A percentile compares a stretch with the other conserved stretches of the same genome.
These are phyloP conservation scores for Ancistrus triradiatus DNA, from an alignment of 2,113 vertebrate genomes.

Conservation along the genomic window DNA sequence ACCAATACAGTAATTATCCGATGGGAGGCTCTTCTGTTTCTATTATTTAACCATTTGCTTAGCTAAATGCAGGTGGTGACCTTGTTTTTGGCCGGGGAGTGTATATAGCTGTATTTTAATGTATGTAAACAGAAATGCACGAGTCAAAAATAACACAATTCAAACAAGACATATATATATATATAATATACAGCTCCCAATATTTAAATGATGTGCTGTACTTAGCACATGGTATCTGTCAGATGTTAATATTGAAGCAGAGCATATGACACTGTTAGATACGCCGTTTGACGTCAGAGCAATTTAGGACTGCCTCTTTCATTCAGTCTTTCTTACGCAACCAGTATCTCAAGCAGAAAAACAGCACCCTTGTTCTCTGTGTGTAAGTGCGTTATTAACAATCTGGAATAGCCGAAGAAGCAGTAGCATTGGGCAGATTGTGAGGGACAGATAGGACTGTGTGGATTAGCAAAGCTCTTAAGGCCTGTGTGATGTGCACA, in stretches of 20 bases:
- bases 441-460: slow-evolving; percentile 13
- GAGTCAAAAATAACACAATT: no score
- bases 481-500: slow-evolving; percentile 33
- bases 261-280: background rate
- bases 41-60: no score
- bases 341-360: slow-evolving; percentile 17
- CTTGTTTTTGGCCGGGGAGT: no score
- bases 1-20: no score
- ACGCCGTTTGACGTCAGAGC: slow-evolving; percentile 1
- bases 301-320: background rate
- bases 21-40: no score
- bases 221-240: no score
- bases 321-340: slow-evolving; percentile 24
- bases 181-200: no score
- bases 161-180: no score
- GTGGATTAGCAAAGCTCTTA: slow-evolving; percentile 33
- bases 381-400: slow-evolving; percentile 21
- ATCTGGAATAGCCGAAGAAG: slow-evolving; percentile 4
- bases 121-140: no score
- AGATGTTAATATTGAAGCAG: background rate
- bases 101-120: no score
- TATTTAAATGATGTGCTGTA: no score
- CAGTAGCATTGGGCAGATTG: background rate
- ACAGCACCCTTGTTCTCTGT: slow-evolving; percentile 36
- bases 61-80: no score